Evolutionary conservation across 2,888 invertebrate species (phyloP).

Genomic region (Dasysyrphus albostriatus): DNA sequence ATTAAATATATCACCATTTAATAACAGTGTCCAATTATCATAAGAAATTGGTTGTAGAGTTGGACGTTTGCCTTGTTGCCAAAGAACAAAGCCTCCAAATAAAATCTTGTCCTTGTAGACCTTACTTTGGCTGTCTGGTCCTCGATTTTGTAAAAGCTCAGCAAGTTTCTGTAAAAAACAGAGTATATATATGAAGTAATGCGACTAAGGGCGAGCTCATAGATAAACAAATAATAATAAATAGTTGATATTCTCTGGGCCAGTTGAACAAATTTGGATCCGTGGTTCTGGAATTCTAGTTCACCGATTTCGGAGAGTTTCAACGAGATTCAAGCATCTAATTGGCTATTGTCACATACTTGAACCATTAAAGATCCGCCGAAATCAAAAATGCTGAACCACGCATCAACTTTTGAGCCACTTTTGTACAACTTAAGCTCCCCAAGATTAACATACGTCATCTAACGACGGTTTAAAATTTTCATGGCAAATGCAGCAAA

Average conservation of each 20-base stretch:
- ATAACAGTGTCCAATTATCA: constrained; percentile 88
- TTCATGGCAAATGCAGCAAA: constrained; percentile 47
- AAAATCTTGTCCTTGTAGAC: constrained; percentile 65
- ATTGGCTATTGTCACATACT: too few relatives aligned
- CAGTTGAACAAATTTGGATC: not conserved
- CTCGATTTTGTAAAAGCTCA: constrained; percentile 51
- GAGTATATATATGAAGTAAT: too few relatives aligned
- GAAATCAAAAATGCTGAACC: too few relatives aligned
- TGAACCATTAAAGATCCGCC: too few relatives aligned
- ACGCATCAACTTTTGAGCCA: too few relatives aligned
- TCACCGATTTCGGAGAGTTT: too few relatives aligned
- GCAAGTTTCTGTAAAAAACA: constrained; percentile 47
- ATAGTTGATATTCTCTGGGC: too few relatives aligned
- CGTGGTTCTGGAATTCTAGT: too few relatives aligned
- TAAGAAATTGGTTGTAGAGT: constrained; percentile 89
- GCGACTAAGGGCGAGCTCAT: too few relatives aligned
- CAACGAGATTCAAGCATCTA: too few relatives aligned
- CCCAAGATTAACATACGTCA: not conserved
- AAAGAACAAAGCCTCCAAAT: constrained; percentile 88
- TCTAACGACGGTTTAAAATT: constrained; percentile 17
- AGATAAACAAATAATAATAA: too few relatives aligned
- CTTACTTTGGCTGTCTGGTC: constrained; percentile 37
- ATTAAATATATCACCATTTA: constrained; percentile 95
- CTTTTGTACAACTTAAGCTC: too few relatives aligned
- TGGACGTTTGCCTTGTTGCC: constrained; percentile 90